Base-by-base conservation (phyloP, 2,797 vertebrate species). In the Urocyon cinereoargenteus region DNA sequence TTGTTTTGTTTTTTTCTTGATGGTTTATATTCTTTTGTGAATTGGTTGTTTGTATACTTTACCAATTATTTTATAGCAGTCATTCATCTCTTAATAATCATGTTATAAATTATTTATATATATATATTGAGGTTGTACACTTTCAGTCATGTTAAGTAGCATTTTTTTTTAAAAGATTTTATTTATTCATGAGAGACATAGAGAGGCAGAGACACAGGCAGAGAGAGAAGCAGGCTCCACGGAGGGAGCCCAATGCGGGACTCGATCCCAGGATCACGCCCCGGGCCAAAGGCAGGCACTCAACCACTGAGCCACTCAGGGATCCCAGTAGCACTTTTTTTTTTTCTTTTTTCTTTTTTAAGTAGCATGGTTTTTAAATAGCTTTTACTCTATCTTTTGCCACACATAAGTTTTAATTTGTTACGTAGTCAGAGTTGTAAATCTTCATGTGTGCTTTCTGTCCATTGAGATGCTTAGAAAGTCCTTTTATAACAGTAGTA, bases 21-120 rank as follows among this genome's bases (percentile, higher is more conserved):
- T 90, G 5, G 61, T 88, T 68, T 83, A 83, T 62, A 73, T 61
- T 55, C 22, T 86, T 86, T 68, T 77, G 36, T 86, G 31, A 90
- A 66, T 81, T 96, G 21, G 15, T 89, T 70, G 8, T 72, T 86
- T 86, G 11, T 82, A 24, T 59, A 9, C 36, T 36, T 94, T 66
- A 19, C 26, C 49, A 81, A 4, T 57, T 79, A 55, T 57, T 86
- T 85, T 77, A 78, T 83, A 92, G 36, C 21, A 83, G 51, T 40
- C 36, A 78, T 84, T 94, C 53, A 83, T 94, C 68, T 90, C 83
- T 91, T 96, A 94, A 45, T 86, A 94, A 34, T 77, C 91, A 49
- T 19, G 8, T 62, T 82, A 89, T 9, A 31, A 16, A 11, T 79
- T 89, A 19, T 72, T 93, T 55, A 51, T 70, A 19, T 77, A 9